Base-by-base conservation (phyloP, 2,888 invertebrate species). In the Cephus spinipes region DNA sequence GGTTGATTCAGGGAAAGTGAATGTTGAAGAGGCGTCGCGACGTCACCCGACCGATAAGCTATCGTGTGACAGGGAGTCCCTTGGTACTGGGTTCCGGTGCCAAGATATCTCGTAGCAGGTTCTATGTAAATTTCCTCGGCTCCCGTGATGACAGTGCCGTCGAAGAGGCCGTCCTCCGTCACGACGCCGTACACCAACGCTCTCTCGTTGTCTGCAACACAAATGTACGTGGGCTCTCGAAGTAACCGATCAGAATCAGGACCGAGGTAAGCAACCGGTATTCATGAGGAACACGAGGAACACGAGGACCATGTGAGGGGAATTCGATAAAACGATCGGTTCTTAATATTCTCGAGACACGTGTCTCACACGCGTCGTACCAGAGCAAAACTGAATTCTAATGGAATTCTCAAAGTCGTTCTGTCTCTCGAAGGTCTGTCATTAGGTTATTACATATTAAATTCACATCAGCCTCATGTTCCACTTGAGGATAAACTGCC, bases 111-210 rank as follows among this genome's bases (percentile, higher is more conserved):
- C 84, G 94, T 93, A 77, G 95, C 92, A 9, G 96, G 96, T 91
- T 97, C 97, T 84, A 97, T 94, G 92, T 96, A 97, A 92, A 95
- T 97, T 87, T 96, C 96, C 87, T 96, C 96, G 55, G 94, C 92
- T 79, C 93, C 92, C 74, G 96, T 96, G 92, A 94, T 93, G 89
- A 98, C 95, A 76, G 96, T 96, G 75, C 98, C 98, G 90, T 98
- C 98, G 92, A 98, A 96, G 79, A 97, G 93, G 79, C 97, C 98
- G 79, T 97, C 96, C 79, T 94, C 93, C 80, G 97, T 97, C 85
- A 98, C 94, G 85, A 98, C 93, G 73, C 98, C 98, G 88, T 96
- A 95, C 75, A 97, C 96, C 83, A 94, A 93, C 30, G 97, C 95
- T 74, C 93, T 93, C 83, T 96, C 96, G 87, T 97, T 97, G 93